These are phyloP conservation scores for Drosophila virilis DNA, from an alignment of 1,140 invertebrate genomes.

Conservation along the genomic window DNA sequence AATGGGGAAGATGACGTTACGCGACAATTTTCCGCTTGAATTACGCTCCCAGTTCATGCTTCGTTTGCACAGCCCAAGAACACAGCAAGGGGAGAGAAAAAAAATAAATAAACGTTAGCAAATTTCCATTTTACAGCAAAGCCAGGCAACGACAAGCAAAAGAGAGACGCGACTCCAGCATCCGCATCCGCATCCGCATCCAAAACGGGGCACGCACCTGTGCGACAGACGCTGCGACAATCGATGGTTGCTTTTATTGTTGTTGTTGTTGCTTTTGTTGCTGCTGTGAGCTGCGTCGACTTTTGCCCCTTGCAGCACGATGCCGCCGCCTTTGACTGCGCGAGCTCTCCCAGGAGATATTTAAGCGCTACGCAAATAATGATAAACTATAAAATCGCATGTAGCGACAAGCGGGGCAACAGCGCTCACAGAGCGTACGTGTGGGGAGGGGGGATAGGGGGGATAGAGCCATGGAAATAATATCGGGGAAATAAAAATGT, in stretches of 20 bases:
- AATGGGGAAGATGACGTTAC: slow-evolving; percentile 77
- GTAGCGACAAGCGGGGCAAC: slow-evolving; percentile 23
- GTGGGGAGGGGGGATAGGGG: neutral
- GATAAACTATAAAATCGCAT: slow-evolving; percentile 82
- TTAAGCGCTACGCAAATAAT: slow-evolving; percentile 79
- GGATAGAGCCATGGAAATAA: slow-evolving; percentile 61
- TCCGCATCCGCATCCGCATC: slow-evolving; percentile 25
- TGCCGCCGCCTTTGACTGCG: slow-evolving; percentile 33
- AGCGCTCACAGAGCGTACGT: too few relatives aligned
- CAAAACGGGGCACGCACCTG: slow-evolving; percentile 46
- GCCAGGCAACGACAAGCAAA: slow-evolving; percentile 37
- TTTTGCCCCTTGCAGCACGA: slow-evolving; percentile 13
- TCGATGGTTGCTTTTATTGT: slow-evolving; percentile 61
- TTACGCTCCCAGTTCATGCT: slow-evolving; percentile 81
- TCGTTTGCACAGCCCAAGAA: slow-evolving; percentile 70
- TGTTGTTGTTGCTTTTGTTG: slow-evolving; percentile 21
- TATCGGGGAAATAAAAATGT: slow-evolving; percentile 79
- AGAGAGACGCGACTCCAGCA: slow-evolving; percentile 23
- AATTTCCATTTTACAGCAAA: slow-evolving; percentile 78
- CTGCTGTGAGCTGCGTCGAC: slow-evolving; percentile 12
- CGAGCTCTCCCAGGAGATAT: slow-evolving; percentile 69
- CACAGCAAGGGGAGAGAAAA: slow-evolving; percentile 15
- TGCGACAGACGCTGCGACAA: slow-evolving; percentile 64
- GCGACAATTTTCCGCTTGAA: slow-evolving; percentile 82
- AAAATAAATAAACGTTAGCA: slow-evolving; percentile 81